Conservation (phyloP, 2,888 invertebrate species). For the Thysanoteuthis rhombus region DNA sequence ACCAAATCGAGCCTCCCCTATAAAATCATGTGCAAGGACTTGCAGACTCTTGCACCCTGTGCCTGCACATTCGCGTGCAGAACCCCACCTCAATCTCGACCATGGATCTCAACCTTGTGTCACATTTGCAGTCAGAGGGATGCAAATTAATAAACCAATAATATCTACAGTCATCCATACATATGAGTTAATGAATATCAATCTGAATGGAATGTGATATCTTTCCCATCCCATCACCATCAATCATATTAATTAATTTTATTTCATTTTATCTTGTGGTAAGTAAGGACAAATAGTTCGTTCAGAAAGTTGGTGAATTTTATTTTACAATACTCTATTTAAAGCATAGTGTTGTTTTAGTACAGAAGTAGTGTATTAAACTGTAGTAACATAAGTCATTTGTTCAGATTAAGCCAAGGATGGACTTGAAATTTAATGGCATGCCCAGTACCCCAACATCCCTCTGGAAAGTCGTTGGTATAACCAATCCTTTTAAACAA, state of each 20-base stretch:
- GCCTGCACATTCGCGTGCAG: too few relatives aligned
- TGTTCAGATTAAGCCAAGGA: background rate
- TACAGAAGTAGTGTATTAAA: background rate
- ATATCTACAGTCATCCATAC: background rate
- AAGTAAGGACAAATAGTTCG: background rate
- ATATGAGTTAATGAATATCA: background rate
- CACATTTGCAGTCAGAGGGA: too few relatives aligned
- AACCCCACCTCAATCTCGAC: too few relatives aligned
- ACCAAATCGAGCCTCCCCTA: too few relatives aligned
- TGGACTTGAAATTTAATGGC: background rate
- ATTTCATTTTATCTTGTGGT: background rate
- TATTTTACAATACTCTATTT: background rate
- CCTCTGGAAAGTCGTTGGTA: background rate
- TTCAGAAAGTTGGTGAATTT: background rate
- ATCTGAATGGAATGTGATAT: background rate
- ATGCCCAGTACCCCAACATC: background rate
- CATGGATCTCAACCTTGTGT: too few relatives aligned
- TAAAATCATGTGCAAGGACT: too few relatives aligned
- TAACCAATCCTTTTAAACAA: background rate
- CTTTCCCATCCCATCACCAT: background rate
- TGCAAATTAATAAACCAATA: too few relatives aligned
- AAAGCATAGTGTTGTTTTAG: background rate
- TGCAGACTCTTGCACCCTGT: too few relatives aligned
- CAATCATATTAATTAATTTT: background rate
- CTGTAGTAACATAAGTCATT: background rate